Evolutionary conservation across 2,797 vertebrate genomes (phyloP).

Genomic region (Rhinichthys osculus): DNA sequence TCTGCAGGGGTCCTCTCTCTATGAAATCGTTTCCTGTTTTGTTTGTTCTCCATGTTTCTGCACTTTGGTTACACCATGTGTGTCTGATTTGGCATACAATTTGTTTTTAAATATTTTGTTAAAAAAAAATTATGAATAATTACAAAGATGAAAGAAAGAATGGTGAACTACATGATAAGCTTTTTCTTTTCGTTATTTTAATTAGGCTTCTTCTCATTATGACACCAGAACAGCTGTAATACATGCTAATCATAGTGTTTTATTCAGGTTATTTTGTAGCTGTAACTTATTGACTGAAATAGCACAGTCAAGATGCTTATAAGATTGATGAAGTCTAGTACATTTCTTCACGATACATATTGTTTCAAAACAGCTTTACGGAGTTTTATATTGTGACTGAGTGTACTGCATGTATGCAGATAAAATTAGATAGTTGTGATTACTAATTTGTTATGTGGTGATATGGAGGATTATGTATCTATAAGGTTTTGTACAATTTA

Average conservation of each 20-base stretch:
- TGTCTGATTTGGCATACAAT: not conserved
- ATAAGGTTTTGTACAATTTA: not conserved
- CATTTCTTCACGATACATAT: not conserved
- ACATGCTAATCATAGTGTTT: not conserved
- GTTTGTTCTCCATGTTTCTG: not conserved
- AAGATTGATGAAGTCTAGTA: not conserved
- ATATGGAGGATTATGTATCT: too few species aligned
- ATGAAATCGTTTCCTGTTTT: not conserved
- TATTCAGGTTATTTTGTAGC: not conserved
- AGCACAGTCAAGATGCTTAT: not conserved
- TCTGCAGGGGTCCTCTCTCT: not conserved
- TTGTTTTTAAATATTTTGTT: not conserved
- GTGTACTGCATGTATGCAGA: too few species aligned
- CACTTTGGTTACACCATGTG: not conserved
- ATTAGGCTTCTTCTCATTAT: not conserved
- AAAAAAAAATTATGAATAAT: not conserved
- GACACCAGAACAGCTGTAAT: not conserved
- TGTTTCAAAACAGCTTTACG: not conserved
- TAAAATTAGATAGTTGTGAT: too few species aligned
- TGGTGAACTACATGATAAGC: not conserved
- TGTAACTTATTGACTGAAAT: not conserved
- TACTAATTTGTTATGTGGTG: too few species aligned
- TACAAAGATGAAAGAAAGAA: not conserved
- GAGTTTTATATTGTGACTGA: too few species aligned
- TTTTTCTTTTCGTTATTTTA: not conserved